phyloP scores from a whole-genome alignment of 2,113 vertebrate species.

The Otus sunia region DNA sequence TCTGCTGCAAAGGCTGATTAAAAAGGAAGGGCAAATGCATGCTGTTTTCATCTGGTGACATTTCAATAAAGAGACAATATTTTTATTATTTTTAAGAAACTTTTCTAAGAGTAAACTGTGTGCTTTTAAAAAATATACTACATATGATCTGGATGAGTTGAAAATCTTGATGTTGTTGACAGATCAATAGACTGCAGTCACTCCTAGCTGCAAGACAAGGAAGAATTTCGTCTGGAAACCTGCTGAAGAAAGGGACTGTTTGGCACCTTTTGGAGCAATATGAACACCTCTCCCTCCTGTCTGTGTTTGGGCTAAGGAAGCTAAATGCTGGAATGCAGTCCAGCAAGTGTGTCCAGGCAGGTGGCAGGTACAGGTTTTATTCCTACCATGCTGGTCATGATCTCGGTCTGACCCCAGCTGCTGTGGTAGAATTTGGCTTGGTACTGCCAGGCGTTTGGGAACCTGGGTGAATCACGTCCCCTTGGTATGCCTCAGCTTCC shows the following conservation, averaged over 20 bases:
- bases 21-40: neutral
- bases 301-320: neutral
- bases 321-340: neutral
- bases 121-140: neutral
- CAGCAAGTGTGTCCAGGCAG: neutral
- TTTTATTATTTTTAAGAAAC: conserved; percentile 6
- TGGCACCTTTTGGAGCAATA: neutral
- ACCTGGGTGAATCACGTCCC: neutral
- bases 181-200: neutral
- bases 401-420: neutral
- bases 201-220: neutral
- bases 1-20: neutral
- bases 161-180: neutral
- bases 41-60: neutral
- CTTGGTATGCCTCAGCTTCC: neutral
- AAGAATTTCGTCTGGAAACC: neutral
- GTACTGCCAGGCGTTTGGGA: neutral
- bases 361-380: neutral
- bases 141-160: neutral
- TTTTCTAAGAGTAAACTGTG: neutral
- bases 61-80: neutral
- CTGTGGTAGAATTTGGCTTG: neutral
- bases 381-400: neutral
- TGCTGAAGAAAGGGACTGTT: neutral
- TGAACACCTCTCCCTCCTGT: neutral